Conservation (phyloP, 2,113 vertebrate genomes). For the Dunckerocampus dactyliophorus region DNA sequence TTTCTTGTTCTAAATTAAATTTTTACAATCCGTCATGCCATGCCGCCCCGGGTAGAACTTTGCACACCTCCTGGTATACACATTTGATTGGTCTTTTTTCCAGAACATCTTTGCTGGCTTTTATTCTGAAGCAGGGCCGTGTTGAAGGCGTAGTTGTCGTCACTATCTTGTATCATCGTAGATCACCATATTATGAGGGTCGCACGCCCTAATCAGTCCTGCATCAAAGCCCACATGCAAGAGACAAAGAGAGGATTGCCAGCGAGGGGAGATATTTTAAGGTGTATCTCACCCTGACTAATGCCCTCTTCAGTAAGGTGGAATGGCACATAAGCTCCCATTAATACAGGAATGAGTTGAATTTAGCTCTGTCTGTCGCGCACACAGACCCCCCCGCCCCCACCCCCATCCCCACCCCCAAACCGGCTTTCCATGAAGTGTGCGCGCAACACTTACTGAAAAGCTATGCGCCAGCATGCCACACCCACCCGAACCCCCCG, state of each 20-base stretch:
- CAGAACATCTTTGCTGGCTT: not conserved
- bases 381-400: constrained; percentile 49
- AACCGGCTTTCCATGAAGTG: constrained; percentile 73
- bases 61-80: no score
- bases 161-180: not conserved
- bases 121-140: not conserved
- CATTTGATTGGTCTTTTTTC: no score
- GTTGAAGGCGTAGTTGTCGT: not conserved
- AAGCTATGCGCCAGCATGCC: constrained; percentile 63
- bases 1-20: no score
- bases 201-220: not conserved
- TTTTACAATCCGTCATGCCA: no score
- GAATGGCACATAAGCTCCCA: constrained; percentile 75
- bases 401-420: constrained; percentile 46
- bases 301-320: constrained; percentile 69
- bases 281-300: constrained; percentile 62
- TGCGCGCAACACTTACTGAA: constrained; percentile 70
- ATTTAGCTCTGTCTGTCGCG: constrained; percentile 76
- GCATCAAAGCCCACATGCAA: constrained; percentile 21
- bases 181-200: not conserved
- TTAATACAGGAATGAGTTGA: constrained; percentile 82
- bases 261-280: constrained; percentile 68
- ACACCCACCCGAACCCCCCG: constrained; percentile 60
- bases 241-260: constrained; percentile 30
- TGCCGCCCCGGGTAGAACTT: no score